phyloP scores from a whole-genome alignment of 1,140 invertebrate species.

The Scylla paramamosain region DNA sequence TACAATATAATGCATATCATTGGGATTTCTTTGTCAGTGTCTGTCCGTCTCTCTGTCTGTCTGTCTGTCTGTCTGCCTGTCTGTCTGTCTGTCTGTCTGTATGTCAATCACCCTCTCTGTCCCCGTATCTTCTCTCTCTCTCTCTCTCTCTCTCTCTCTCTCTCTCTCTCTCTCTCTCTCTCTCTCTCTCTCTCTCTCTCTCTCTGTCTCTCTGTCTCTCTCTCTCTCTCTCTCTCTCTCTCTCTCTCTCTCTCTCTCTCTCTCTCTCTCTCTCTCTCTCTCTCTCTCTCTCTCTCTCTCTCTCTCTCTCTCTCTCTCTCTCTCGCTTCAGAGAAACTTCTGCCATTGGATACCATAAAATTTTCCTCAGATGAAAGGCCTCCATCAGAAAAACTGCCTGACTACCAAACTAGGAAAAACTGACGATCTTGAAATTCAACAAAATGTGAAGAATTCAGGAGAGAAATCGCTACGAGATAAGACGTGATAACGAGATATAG shows the following conservation, averaged over 20 bases:
- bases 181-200: background rate
- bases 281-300: constrained; percentile 20
- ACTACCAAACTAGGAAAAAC: background rate
- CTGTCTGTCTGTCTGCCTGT: background rate
- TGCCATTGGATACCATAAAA: background rate
- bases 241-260: constrained; percentile 20
- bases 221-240: constrained; percentile 20
- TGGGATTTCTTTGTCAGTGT: too few species aligned
- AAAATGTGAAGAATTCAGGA: background rate
- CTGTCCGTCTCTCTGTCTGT: too few species aligned
- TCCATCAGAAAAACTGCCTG: background rate
- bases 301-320: constrained; percentile 12
- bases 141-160: background rate
- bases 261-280: constrained; percentile 20
- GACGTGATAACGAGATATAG: background rate
- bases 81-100: background rate
- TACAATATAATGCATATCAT: too few species aligned
- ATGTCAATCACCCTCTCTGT: background rate
- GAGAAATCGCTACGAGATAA: background rate
- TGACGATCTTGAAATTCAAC: background rate
- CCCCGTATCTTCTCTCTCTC: background rate
- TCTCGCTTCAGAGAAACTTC: background rate
- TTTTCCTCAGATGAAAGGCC: background rate
- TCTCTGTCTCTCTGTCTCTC: background rate
- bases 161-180: background rate